Evolutionary conservation across 2,888 invertebrate species (phyloP).

Genomic region (Luperina nickerlii): DNA sequence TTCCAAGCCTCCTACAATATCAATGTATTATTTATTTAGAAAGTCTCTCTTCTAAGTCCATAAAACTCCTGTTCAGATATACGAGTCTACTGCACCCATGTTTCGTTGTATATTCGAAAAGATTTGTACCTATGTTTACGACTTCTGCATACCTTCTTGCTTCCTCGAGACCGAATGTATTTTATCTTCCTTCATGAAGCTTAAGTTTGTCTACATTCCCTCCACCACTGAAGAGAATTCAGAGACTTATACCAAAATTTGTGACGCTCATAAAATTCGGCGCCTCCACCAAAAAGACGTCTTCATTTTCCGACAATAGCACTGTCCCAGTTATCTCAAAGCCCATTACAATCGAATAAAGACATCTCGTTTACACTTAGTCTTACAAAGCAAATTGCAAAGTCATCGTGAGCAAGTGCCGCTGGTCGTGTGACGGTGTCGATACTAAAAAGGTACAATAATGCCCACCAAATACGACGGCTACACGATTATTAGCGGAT

Average conservation of each 20-base stretch:
- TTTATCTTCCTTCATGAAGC: constrained; percentile 39
- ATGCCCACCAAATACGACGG: constrained; percentile 76
- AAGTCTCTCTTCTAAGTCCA: neutral
- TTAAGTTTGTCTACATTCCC: constrained; percentile 8
- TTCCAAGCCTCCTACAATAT: neutral
- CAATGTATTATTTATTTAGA: neutral
- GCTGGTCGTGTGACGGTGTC: constrained; percentile 70
- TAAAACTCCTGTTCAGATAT: constrained; percentile 16
- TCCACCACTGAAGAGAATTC: neutral
- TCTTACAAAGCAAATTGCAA: constrained; percentile 51
- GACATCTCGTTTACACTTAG: constrained; percentile 58
- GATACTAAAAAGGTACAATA: constrained; percentile 80
- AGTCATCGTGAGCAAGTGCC: constrained; percentile 68
- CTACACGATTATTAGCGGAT: constrained; percentile 84
- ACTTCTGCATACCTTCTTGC: constrained; percentile 9
- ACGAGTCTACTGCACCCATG: neutral
- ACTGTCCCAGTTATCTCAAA: constrained; percentile 30
- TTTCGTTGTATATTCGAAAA: constrained; percentile 25
- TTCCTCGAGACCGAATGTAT: constrained; percentile 26
- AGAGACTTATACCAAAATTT: constrained; percentile 6
- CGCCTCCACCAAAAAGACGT: neutral
- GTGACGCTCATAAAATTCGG: neutral
- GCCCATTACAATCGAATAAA: constrained; percentile 49
- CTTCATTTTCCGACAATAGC: constrained; percentile 15
- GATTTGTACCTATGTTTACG: constrained; percentile 38